Conservation (phyloP, 2,797 vertebrate genomes). For the Lagorchestes hirsutus region DNA sequence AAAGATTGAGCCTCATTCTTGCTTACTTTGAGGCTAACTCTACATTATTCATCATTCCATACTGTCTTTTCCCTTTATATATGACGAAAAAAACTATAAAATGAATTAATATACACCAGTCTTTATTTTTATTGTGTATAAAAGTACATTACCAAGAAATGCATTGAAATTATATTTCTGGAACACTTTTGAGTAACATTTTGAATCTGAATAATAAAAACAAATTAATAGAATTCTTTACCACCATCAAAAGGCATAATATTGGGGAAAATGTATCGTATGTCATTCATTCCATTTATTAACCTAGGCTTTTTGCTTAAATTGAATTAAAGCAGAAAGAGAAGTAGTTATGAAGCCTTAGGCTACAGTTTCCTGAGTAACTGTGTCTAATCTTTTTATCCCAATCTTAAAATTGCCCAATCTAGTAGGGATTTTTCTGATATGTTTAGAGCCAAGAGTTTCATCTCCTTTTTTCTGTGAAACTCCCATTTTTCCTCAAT, state of each 20-base stretch:
- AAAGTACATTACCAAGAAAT: background rate
- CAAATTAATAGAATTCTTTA: background rate
- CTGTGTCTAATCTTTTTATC: background rate
- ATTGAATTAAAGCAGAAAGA: background rate
- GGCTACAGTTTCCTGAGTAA: background rate
- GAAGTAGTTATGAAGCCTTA: background rate
- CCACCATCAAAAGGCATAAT: background rate
- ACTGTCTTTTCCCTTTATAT: conserved; percentile 14
- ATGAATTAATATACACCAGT: conserved; percentile 55
- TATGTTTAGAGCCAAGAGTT: background rate
- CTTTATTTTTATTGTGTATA: background rate
- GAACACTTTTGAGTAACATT: background rate
- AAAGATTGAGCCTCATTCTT: background rate
- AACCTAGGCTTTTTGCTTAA: background rate
- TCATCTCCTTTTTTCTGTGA: background rate
- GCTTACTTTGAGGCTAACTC: too few relatives aligned
- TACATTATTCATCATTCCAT: background rate
- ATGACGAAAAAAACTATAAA: conserved; percentile 64
- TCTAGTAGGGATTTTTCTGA: background rate
- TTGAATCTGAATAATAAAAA: background rate
- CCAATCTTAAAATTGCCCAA: background rate
- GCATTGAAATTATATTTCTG: background rate
- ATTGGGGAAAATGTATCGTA: background rate
- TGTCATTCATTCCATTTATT: background rate
- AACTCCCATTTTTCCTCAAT: background rate